Evolutionary conservation across 2,797 vertebrate genomes (phyloP), one percentile per base, ranked within the genome.

Genomic region (Poecile montanus): DNA sequence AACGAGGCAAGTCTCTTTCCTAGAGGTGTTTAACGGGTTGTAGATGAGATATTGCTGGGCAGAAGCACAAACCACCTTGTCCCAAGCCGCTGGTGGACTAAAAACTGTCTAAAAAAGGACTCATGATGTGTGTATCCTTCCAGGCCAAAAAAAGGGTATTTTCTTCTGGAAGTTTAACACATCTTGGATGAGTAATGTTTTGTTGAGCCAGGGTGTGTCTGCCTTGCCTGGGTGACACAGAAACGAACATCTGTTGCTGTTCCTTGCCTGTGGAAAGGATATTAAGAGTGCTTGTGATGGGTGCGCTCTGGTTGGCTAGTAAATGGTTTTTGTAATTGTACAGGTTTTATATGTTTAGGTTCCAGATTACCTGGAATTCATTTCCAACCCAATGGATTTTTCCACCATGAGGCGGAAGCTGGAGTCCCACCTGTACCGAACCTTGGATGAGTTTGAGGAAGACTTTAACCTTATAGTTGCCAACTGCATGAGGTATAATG

Each of bases 401-500:
- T 99, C 99, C 94, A 99, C 98, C 95, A 99, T 99, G 99, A 98
- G 98, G 67, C 97, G 97, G 97, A 99, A 99, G 97, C 98, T 99
- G 98, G 99, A 99, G 94, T 98, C 98, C 88, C 99, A 99, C 63
- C 98, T 98, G 94, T 99, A 99, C 97, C 97, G 97, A 97, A 98
- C 99, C 48, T 97, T 99, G 91, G 97, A 98, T 23, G 99, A 99
- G 89, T 98, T 99, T 94, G 99, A 99, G 98, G 98, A 97, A 88
- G 99, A 99, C 98, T 99, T 99, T 97, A 98, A 99, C 94, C 99
- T 99, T 94, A 99, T 99, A 98, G 98, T 99, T 97, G 98, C 98
- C 97, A 99, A 99, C 98, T 99, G 99, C 98, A 98, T 99, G 98
- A 99, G 98, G 96, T 99, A 99, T 98, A 99, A 99, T 98, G 99